phyloP scores from a whole-genome alignment of 2,888 invertebrate genomes.

The Punctoribates punctum region DNA sequence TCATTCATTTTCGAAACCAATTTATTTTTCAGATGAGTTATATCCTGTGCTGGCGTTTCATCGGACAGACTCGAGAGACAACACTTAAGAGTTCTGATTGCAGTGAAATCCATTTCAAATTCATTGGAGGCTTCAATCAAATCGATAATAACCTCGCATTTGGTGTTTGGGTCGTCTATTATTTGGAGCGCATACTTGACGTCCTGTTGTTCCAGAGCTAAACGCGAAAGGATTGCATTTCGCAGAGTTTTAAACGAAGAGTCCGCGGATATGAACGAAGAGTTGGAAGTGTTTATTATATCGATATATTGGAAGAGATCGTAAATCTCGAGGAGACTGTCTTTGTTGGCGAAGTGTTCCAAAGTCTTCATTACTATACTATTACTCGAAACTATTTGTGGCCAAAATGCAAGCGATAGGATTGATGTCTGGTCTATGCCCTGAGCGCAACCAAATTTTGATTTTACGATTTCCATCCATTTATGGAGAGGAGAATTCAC shows the following conservation, averaged over 20 bases:
- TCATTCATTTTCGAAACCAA: slow-evolving; percentile 5
- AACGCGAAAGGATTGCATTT: slow-evolving; percentile 41
- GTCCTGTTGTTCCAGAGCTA: slow-evolving; percentile 41
- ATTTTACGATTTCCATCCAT: slow-evolving; percentile 39
- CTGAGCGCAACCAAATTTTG: slow-evolving; percentile 30
- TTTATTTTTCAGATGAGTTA: not conserved
- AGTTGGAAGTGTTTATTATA: slow-evolving; percentile 17
- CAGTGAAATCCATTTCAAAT: slow-evolving; percentile 31
- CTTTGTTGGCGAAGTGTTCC: slow-evolving; percentile 37
- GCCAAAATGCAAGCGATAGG: slow-evolving; percentile 39
- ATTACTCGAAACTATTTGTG: slow-evolving; percentile 39
- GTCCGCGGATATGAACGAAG: not conserved
- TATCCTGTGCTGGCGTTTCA: not conserved
- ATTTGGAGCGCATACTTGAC: slow-evolving; percentile 43
- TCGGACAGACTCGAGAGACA: slow-evolving; percentile 28
- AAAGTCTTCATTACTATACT: slow-evolving; percentile 40
- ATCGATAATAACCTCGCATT: slow-evolving; percentile 37
- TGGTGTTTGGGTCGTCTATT: slow-evolving; percentile 36
- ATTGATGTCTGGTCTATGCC: slow-evolving; percentile 16
- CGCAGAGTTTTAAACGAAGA: slow-evolving; percentile 40
- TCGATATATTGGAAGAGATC: slow-evolving; percentile 37
- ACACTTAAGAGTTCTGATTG: slow-evolving; percentile 39
- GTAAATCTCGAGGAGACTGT: slow-evolving; percentile 39
- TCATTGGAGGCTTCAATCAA: slow-evolving; percentile 32
- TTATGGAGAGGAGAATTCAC: slow-evolving; percentile 30